Base-by-base conservation (phyloP, 2,888 invertebrate genomes). In the Eupithecia pulchellata region DNA sequence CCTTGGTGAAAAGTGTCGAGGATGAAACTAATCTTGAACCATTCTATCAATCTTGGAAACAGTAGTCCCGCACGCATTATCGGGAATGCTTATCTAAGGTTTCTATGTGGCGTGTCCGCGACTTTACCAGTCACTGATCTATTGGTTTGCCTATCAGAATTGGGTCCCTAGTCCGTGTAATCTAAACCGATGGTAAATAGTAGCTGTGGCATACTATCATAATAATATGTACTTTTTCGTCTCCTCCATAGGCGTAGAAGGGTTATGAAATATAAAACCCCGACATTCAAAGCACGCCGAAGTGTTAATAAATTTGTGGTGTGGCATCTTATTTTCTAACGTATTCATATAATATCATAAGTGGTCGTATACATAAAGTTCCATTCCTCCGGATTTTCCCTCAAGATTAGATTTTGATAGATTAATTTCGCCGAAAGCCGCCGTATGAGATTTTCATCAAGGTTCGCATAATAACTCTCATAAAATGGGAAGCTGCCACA, bases 381-480 rank as follows among this genome's bases (percentile, higher is more conserved):
- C 29, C 57, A 14, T 20, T 57, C 29, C 57, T 6, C 8, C 17
- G 57, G 57, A 57, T 57, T 61, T 20, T 61, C 14, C 57, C 57
- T 29, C 29, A 57, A 29, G 17, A 60, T 60, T 60, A 60, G 11
- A 30, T 30, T n/a, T 30, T 32, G 58, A 30, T 32, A 60, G 58
- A 60, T 60, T 60, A 60, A 60, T 60, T 30, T 60, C 30, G 30
- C 17, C 57, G 58, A 32, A 60, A 60, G 30, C 30, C 58, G n/a
- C 32, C 30, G n/a, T 32, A 32, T 32, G 58, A 60, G 30, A 52
- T 36, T 62, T 27, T n/a, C 32, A 30, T 60, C 9, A 60, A 32
- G 32, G 17, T 32, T 32, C 30, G 30, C n/a, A 60, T 30, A 29
- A 60, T 32, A 14, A 60, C 25, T 25, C 32, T n/a, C 52, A 25